These are phyloP conservation scores for Aythya fuligula DNA, from an alignment of 2,797 vertebrate species.

Conservation along the genomic window DNA sequence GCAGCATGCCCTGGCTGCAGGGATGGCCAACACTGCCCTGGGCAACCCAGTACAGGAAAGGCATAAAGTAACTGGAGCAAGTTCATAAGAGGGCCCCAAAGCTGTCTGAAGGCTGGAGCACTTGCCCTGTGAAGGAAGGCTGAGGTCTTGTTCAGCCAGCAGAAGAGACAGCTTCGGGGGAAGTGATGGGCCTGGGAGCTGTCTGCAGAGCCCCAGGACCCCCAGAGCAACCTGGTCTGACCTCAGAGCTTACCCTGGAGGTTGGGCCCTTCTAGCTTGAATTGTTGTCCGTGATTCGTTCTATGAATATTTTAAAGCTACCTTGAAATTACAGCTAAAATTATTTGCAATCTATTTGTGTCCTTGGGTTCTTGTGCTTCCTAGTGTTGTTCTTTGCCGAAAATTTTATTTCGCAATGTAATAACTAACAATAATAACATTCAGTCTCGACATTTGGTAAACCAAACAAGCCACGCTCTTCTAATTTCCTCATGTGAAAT, in stretches of 20 bases:
- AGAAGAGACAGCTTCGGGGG: not conserved
- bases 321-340: constrained; percentile 20
- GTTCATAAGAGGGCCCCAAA: not conserved
- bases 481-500: not conserved
- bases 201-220: no score
- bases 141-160: not conserved
- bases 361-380: not conserved
- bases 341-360: not conserved
- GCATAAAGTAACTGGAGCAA: not conserved
- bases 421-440: constrained; percentile 1
- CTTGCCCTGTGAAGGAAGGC: not conserved
- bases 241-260: not conserved
- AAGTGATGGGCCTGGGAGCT: no score
- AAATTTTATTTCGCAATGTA: not conserved
- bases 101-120: not conserved
- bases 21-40: fast-evolving
- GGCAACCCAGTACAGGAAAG: not conserved
- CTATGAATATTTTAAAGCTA: constrained; percentile 24
- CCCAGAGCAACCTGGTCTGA: not conserved
- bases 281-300: not conserved
- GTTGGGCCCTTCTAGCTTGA: not conserved
- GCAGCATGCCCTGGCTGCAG: not conserved
- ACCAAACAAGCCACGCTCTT: not conserved
- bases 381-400: not conserved
- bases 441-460: not conserved